Evolutionary conservation across 1,140 invertebrate genomes (phyloP).

Genomic region (Mya arenaria): DNA sequence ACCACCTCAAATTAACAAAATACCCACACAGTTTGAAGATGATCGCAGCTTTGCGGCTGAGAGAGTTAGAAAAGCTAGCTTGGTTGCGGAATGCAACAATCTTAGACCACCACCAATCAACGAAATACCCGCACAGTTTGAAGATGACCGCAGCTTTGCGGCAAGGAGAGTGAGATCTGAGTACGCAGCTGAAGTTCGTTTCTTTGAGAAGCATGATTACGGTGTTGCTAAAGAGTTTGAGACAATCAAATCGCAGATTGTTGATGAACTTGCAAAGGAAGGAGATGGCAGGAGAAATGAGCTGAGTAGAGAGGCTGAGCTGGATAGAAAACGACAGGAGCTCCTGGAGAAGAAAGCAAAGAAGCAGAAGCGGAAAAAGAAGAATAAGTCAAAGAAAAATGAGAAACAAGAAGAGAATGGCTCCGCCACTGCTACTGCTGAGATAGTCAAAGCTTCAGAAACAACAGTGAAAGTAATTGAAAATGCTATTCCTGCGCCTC

Average conservation of each 20-base stretch:
- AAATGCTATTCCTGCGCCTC: background rate
- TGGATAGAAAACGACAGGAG: background rate
- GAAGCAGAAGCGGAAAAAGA: background rate
- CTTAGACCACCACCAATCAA: no score
- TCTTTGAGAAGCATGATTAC: background rate
- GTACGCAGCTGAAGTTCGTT: background rate
- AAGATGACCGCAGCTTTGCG: background rate
- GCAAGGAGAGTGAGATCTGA: background rate
- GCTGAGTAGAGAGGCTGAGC: background rate
- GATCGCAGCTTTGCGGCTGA: no score
- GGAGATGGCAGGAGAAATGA: background rate
- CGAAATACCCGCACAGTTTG: background rate
- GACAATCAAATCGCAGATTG: no score
- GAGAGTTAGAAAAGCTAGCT: no score
- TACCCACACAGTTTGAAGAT: no score
- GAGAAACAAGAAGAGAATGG: background rate
- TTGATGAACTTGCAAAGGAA: background rate
- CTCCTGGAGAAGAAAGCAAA: background rate
- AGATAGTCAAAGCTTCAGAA: no score
- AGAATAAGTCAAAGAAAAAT: background rate
- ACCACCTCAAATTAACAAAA: no score
- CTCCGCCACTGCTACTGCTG: no score
- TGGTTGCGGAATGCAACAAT: no score
- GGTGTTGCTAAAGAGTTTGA: background rate
- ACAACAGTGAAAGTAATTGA: no score